These are phyloP conservation scores for Druon quercuslanigerum DNA, from an alignment of 1,140 invertebrate species.

Conservation along the genomic window DNA sequence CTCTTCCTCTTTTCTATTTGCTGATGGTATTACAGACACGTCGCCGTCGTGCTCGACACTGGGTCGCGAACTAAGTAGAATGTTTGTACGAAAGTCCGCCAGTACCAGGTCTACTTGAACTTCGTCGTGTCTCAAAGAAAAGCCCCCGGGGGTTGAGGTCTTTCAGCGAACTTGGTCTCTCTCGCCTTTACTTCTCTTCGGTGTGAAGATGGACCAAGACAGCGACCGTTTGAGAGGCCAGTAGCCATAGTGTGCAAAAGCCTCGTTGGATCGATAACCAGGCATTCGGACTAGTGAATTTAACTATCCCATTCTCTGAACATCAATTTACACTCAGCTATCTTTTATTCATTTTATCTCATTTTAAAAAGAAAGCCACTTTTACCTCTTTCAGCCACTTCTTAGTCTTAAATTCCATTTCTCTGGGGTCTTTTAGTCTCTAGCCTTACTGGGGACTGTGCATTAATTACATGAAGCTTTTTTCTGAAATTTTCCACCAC, in stretches of 20 bases:
- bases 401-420: too few species aligned
- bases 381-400: too few species aligned
- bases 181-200: background rate
- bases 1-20: constrained; percentile 10
- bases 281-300: constrained; percentile 21
- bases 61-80: constrained; percentile 21
- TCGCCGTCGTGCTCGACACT: constrained; percentile 11
- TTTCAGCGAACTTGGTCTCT: constrained; percentile 3
- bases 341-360: too few species aligned
- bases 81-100: constrained; percentile 12
- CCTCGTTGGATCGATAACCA: constrained; percentile 23
- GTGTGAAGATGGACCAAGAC: constrained; percentile 27
- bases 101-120: constrained; percentile 10
- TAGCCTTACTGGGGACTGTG: too few species aligned
- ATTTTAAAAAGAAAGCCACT: too few species aligned
- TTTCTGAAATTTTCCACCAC: too few species aligned
- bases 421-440: too few species aligned
- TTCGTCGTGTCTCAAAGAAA: constrained; percentile 7
- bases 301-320: constrained; percentile 3
- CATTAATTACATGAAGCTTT: too few species aligned
- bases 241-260: constrained; percentile 29
- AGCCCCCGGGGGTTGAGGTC: constrained; percentile 13
- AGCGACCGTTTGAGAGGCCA: constrained; percentile 22
- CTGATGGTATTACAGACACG: constrained; percentile 20
- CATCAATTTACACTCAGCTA: too few species aligned